Percentiles rank a stretch among this genome's conserved stretches.
phyloP scores from a whole-genome alignment of 2,113 vertebrate genomes.

The Chaetops frenatus region DNA sequence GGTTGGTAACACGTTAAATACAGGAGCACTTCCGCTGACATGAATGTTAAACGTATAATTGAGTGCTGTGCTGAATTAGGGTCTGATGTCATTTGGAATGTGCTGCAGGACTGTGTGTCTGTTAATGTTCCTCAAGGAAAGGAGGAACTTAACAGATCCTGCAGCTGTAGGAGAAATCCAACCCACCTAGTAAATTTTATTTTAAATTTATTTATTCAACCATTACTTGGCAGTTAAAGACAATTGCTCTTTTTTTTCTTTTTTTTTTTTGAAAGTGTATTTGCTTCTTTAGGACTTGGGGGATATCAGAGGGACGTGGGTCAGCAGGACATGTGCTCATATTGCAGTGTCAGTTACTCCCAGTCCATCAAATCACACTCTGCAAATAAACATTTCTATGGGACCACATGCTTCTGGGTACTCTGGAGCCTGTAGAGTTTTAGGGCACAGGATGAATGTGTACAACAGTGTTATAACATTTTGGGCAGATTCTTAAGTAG shows the following conservation, averaged over 20 bases:
- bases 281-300: neutral
- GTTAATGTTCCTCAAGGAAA: neutral
- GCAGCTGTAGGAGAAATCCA: neutral
- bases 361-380: neutral
- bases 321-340: neutral
- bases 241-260: no score
- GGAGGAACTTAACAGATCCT: neutral
- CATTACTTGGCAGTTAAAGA: neutral
- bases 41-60: neutral
- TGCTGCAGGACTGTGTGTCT: neutral
- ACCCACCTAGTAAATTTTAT: neutral
- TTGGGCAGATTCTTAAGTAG: neutral
- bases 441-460: neutral
- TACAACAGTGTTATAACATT: neutral
- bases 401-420: neutral
- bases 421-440: neutral
- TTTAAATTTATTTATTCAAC: neutral
- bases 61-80: neutral
- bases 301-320: neutral
- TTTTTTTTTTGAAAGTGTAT: neutral
- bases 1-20: neutral
- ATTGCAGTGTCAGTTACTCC: neutral
- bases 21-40: neutral
- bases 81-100: neutral
- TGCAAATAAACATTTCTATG: neutral